These are phyloP conservation scores for Amphiduros pacificus DNA, from an alignment of 2,888 invertebrate genomes.

Conservation along the genomic window DNA sequence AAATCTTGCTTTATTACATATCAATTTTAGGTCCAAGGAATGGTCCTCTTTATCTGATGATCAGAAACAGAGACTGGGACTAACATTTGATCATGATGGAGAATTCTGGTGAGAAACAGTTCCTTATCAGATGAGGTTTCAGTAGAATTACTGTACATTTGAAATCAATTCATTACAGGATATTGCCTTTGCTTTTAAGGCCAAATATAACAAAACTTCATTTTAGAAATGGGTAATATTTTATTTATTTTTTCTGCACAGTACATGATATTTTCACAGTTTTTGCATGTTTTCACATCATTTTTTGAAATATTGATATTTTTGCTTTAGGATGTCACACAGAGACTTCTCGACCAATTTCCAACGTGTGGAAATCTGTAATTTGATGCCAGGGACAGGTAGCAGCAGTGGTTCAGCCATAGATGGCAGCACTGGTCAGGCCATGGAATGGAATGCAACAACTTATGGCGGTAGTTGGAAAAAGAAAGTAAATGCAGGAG, in stretches of 20 bases:
- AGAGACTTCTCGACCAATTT: constrained; percentile 84
- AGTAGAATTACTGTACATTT: not conserved
- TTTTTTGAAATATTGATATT: no score
- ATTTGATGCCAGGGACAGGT: constrained; percentile 90
- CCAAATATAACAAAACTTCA: not conserved
- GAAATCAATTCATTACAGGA: not conserved
- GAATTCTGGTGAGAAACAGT: constrained; percentile 79
- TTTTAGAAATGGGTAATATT: not conserved
- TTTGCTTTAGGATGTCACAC: constrained; percentile 62
- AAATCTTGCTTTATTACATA: not conserved
- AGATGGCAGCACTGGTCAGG: no score
- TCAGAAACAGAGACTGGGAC: constrained; percentile 83
- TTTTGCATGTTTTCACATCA: no score
- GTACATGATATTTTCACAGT: no score
- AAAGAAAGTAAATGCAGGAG: constrained; percentile 87
- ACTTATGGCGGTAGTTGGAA: constrained; percentile 94
- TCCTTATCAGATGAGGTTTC: not conserved
- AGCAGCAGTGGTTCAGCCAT: no score
- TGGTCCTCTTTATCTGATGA: constrained; percentile 88
- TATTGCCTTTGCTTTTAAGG: not conserved
- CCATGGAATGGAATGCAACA: constrained; percentile 79
- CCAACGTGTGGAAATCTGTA: constrained; percentile 87
- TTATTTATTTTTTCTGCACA: no score
- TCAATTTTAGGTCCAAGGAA: constrained; percentile 70
- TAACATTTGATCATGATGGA: constrained; percentile 90